Evolutionary conservation across 2,113 vertebrate genomes (phyloP).

Genomic region (Bothrops jararaca): DNA sequence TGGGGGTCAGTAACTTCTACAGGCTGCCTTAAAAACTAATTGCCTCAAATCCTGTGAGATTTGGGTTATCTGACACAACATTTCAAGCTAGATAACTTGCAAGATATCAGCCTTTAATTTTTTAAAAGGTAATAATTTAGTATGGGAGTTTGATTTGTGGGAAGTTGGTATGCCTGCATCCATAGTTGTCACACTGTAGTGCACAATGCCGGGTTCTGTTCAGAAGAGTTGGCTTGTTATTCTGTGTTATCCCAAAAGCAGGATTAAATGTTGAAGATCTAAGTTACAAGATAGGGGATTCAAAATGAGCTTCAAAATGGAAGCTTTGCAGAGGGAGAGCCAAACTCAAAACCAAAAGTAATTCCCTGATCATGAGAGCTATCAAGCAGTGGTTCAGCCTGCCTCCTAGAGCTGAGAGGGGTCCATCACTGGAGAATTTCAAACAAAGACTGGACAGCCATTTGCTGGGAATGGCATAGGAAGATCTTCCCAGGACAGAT

Average conservation of each 20-base stretch:
- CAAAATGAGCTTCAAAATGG: background rate
- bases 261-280: background rate
- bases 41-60: background rate
- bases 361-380: background rate
- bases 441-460: background rate
- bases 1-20: background rate
- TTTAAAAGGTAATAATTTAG: background rate
- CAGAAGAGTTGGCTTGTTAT: background rate
- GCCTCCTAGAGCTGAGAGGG: background rate
- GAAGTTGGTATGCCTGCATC: background rate
- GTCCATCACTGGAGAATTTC: background rate
- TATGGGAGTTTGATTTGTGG: background rate
- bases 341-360: background rate
- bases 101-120: background rate
- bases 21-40: background rate
- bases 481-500: background rate
- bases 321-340: background rate
- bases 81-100: background rate
- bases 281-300: background rate
- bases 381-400: background rate
- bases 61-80: background rate
- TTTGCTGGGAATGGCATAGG: background rate
- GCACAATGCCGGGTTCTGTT: background rate
- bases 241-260: background rate
- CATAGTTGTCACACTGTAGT: background rate